Conservation (phyloP, 2,797 vertebrate genomes). For the Miichthys miiuy region DNA sequence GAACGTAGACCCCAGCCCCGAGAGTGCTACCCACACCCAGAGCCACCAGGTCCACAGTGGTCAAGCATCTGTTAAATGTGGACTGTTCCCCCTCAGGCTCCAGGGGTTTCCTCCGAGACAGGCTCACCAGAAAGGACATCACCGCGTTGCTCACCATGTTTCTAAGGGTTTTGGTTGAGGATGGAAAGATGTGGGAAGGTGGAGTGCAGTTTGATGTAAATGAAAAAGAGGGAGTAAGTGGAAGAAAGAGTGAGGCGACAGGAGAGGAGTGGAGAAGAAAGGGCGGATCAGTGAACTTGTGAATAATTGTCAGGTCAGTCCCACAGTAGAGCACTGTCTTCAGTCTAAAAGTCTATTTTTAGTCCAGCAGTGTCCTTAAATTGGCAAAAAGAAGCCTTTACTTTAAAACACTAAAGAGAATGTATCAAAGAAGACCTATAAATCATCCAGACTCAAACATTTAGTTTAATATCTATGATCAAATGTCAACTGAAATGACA, state of each 20-base stretch:
- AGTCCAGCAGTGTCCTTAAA: not conserved
- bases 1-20: slow-evolving; percentile 88
- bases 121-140: slow-evolving; percentile 68
- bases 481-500: not conserved
- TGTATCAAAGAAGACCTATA: not conserved
- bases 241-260: slow-evolving; percentile 27
- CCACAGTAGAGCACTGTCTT: not conserved
- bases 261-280: slow-evolving; percentile 4
- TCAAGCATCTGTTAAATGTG: slow-evolving; percentile 87
- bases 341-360: not conserved
- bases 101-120: slow-evolving; percentile 86
- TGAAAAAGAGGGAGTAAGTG: slow-evolving; percentile 18
- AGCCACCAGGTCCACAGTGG: slow-evolving; percentile 87
- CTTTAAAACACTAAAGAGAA: not conserved
- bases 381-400: not conserved
- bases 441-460: not conserved
- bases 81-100: slow-evolving; percentile 81
- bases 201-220: slow-evolving; percentile 26
- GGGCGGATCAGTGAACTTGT: slow-evolving; percentile 52
- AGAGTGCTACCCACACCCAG: slow-evolving; percentile 89
- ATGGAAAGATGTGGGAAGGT: slow-evolving; percentile 16
- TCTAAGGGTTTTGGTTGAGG: slow-evolving; percentile 38
- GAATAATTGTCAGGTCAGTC: slow-evolving; percentile 73
- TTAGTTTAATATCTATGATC: not conserved
- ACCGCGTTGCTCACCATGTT: slow-evolving; percentile 65